Base-by-base conservation (phyloP, 2,888 invertebrate species). In the Hanleya hanleyi region DNA sequence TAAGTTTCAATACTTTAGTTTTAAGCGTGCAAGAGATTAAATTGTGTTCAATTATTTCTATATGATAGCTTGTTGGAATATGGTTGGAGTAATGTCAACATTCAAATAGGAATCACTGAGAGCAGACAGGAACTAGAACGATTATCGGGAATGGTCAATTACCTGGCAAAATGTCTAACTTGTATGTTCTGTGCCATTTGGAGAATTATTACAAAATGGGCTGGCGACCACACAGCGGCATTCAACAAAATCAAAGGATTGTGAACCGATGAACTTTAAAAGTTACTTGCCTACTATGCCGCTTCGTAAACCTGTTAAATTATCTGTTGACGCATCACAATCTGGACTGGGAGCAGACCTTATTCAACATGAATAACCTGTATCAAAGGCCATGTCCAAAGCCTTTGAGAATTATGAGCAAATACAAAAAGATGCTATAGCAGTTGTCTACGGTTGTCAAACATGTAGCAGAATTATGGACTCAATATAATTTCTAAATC, bases 391-490 rank as follows among this genome's bases (percentile, higher is more conserved):
- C 18, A 29, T 75, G 36, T 38, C 62, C 15, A 51, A 72, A 15
- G 68, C 74, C 15, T 57, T 72, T 26, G 35, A 6, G 3, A 29
- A 50, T 4, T 74, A 71, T 51, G 67, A 67, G 9, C 51, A 70
- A 32, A 73, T 75, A 22, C 69, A 73, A 41, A 72, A 73, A 37
- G 75, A 73, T 26, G n/a, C 38, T 12, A 33, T 73, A 6, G 72
- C 49, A n/a, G n/a, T n/a, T n/a, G n/a, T n/a, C n/a, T n/a, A n/a
- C n/a, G n/a, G n/a, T n/a, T n/a, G n/a, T n/a, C n/a, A n/a, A n/a
- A 67, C 36, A 36, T 73, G n/a, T n/a, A n/a, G n/a, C n/a, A n/a
- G n/a, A n/a, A n/a, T n/a, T n/a, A n/a, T n/a, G n/a, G n/a, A n/a
- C n/a, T n/a, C n/a, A n/a, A n/a, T n/a, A n/a, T n/a, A n/a, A n/a